phyloP scores from a whole-genome alignment of 1,140 invertebrate species.

The Drosophila persimilis region DNA sequence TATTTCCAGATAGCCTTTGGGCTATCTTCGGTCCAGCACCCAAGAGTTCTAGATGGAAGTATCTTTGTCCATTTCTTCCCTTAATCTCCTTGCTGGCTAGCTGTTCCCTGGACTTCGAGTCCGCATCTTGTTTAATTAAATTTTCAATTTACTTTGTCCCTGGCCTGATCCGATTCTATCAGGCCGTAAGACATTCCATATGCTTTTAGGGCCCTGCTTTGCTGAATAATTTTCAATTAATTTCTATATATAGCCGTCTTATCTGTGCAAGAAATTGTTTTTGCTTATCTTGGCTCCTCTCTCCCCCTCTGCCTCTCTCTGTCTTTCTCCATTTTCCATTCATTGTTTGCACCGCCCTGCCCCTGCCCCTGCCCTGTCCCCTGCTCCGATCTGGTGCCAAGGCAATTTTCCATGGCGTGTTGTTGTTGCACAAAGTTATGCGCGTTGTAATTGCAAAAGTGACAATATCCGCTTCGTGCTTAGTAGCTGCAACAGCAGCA shows the following conservation, averaged over 20 bases:
- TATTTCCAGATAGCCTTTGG: no score
- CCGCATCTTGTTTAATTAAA: constrained; percentile 20
- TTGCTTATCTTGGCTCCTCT: constrained; percentile 32
- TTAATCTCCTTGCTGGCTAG: no score
- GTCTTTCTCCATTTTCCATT: constrained; percentile 17
- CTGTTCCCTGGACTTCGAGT: no score
- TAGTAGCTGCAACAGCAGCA: constrained; percentile 36
- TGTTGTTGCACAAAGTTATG: constrained; percentile 55
- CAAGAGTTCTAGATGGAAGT: no score
- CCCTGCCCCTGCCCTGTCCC: not conserved
- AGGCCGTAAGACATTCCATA: constrained; percentile 1
- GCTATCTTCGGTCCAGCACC: no score
- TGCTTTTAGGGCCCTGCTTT: constrained; percentile 9
- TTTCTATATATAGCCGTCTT: constrained; percentile 31
- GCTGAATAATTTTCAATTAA: constrained; percentile 33
- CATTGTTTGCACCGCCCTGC: constrained; percentile 24
- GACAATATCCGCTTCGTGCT: constrained; percentile 67
- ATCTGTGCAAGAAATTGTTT: constrained; percentile 39
- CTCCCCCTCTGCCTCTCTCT: constrained; percentile 1
- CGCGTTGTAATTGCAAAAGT: constrained; percentile 65
- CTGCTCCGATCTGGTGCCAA: constrained; percentile 32
- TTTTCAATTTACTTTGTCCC: constrained; percentile 9
- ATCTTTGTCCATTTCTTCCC: no score
- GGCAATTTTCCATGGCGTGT: constrained; percentile 52
- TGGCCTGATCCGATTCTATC: constrained; percentile 28